Percentiles rank a stretch among this genome's conserved stretches.
Evolutionary conservation across 2,113 vertebrate genomes (phyloP).

Genomic region (Nesoenas mayeri): DNA sequence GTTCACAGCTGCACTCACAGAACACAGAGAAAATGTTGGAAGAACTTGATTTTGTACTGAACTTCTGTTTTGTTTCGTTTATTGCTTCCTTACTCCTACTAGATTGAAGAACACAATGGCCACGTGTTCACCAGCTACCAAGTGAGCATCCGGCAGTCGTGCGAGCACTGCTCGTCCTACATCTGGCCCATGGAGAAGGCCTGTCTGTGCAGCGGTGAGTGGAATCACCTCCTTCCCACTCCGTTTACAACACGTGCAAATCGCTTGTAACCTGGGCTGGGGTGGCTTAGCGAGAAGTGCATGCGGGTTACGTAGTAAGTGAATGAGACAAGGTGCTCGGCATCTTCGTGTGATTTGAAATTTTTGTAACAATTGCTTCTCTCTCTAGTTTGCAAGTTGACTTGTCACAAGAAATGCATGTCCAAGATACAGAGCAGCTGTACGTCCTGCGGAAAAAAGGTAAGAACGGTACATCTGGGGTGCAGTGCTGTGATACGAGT

Average conservation of each 20-base stretch:
- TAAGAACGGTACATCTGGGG: constrained; percentile 18
- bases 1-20: neutral
- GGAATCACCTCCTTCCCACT: neutral
- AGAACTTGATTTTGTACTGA: neutral
- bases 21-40: neutral
- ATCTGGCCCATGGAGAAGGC: constrained; percentile 99
- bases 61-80: neutral
- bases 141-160: constrained; percentile 95
- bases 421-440: constrained; percentile 86
- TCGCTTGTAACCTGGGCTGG: neutral
- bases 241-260: accelerated
- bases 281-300: neutral
- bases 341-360: neutral
- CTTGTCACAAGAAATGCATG: constrained; percentile 96
- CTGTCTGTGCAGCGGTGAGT: constrained; percentile 93
- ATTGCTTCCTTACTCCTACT: neutral
- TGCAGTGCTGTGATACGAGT: neutral
- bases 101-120: constrained; percentile 88
- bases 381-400: constrained; percentile 90
- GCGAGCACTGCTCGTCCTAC: constrained; percentile 91
- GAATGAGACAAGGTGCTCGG: neutral
- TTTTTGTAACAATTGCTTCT: neutral
- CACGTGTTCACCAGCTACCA: constrained; percentile 91
- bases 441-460: constrained; percentile 85
- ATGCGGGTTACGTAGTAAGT: accelerated